Percentiles rank a stretch among this genome's conserved stretches.
phyloP scores from a whole-genome alignment of 2,888 invertebrate genomes.

The Branchipolynoe longqiensis region DNA sequence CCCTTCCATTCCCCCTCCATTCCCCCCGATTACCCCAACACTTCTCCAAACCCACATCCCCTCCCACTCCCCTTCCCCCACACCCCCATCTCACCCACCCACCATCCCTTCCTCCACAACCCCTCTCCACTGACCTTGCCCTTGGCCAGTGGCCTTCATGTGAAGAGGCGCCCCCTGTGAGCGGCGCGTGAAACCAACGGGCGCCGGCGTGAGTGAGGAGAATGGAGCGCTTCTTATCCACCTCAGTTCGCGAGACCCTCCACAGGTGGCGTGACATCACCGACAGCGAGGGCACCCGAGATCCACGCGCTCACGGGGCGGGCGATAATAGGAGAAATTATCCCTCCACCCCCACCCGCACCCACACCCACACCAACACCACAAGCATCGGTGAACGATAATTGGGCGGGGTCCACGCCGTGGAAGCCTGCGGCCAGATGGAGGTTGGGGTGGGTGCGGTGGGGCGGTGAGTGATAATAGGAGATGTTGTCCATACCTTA shows the following conservation, averaged over 20 bases:
- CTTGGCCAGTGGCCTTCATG: no score
- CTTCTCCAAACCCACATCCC: no score
- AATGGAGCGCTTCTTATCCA: neutral
- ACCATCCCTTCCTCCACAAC: no score
- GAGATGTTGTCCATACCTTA: slow-evolving; percentile 11
- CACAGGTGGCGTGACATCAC: slow-evolving; percentile 27
- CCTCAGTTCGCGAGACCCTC: neutral
- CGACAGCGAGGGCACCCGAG: neutral
- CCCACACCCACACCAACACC: no score
- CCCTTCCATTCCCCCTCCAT: no score
- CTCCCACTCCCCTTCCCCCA: no score
- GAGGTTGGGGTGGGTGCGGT: neutral
- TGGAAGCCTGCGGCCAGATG: neutral
- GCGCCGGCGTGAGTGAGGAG: neutral
- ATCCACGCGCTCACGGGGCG: slow-evolving; percentile 1
- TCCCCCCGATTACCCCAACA: no score
- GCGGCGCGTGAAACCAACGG: neutral
- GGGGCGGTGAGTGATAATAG: slow-evolving; percentile 8
- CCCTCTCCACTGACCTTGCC: no score
- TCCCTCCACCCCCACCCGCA: neutral
- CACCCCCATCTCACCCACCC: no score
- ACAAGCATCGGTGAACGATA: slow-evolving; percentile 1
- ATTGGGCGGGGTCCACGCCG: neutral
- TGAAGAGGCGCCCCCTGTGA: no score
- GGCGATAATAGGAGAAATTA: slow-evolving; percentile 40